Evolutionary conservation across 1,140 invertebrate genomes (phyloP).

Genomic region (Phymastichus coffea): DNA sequence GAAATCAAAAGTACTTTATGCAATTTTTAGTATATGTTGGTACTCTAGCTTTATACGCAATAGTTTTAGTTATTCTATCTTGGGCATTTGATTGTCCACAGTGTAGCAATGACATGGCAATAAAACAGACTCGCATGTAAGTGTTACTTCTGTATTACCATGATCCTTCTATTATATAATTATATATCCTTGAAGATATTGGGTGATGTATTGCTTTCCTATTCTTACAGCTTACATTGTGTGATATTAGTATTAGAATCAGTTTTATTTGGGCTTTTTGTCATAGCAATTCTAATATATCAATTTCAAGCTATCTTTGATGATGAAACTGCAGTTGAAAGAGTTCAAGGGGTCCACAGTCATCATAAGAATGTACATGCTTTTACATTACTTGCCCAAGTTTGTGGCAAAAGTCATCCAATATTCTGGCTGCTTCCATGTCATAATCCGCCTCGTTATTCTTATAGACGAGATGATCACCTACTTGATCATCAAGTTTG

Average conservation of each 20-base stretch:
- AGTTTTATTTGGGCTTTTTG: slow-evolving; percentile 85
- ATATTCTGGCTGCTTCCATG: slow-evolving; percentile 68
- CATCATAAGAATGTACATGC: slow-evolving; percentile 66
- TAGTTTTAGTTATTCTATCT: slow-evolving; percentile 70
- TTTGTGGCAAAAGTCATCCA: slow-evolving; percentile 76
- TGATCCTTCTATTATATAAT: no score
- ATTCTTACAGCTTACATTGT: slow-evolving; percentile 75
- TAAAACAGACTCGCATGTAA: slow-evolving; percentile 78
- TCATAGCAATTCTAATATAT: slow-evolving; percentile 85
- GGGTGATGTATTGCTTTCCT: no score
- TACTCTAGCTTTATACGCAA: slow-evolving; percentile 68
- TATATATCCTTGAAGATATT: no score
- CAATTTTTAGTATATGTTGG: slow-evolving; percentile 86
- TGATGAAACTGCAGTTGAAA: slow-evolving; percentile 82
- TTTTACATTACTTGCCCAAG: slow-evolving; percentile 71
- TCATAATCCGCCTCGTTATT: slow-evolving; percentile 56
- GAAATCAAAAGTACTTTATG: slow-evolving; percentile 92
- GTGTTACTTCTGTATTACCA: slow-evolving; percentile 39
- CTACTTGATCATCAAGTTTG: slow-evolving; percentile 63
- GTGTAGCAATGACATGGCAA: slow-evolving; percentile 66
- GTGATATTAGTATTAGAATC: slow-evolving; percentile 83
- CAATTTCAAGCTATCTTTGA: slow-evolving; percentile 82
- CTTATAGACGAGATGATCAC: slow-evolving; percentile 59
- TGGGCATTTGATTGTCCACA: slow-evolving; percentile 75
- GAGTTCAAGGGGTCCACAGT: slow-evolving; percentile 69